Base-by-base conservation (phyloP, 30 jellyfish, hydroid and myxozoan species). In the Hydractinia symbiolongicarpus region DNA sequence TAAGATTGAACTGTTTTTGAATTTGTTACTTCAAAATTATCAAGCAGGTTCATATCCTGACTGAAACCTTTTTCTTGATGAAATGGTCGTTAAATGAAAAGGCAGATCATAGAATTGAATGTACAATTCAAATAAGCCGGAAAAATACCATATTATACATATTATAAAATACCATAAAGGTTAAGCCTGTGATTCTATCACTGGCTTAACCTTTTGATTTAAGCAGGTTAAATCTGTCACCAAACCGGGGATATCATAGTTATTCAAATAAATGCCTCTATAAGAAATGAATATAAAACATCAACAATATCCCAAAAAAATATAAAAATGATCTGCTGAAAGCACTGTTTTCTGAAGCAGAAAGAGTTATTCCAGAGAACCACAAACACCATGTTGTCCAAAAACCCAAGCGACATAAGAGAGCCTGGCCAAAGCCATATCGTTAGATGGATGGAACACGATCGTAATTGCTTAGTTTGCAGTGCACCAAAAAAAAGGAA, bases 171-270 rank as follows among this genome's bases (percentile, higher is more conserved):
- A n/a, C n/a, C n/a, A n/a, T n/a, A n/a, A n/a, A n/a, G n/a, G n/a
- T n/a, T n/a, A n/a, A n/a, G n/a, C n/a, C n/a, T n/a, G 88, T 82
- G 88, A 82, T 53, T 55, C 85, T 66, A 75, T 72, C 13, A 81
- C 88, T 49, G 90, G 88, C 9, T 71, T 5, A 88, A 82, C 20
- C 60, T 17, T 79, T 8, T 58, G 1, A 58, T 0, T 58, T 64
- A 58, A 58, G 69, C 15, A 58, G 19, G 4, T 5, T 4, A 67
- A 80, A 52, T 8, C 6, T 9, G 68, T 50, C 9, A 57, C 11
- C 53, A 80, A 55, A 50, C 86, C 82, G n/a, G n/a, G n/a, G n/a
- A n/a, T n/a, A 54, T 81, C 20, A 88, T 4, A 4, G 87, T 81
- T 14, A 79, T 2, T 7, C 88, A 61, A 51, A 50, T 53, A 9